Evolutionary conservation across 2,888 invertebrate species (phyloP), one percentile per base, ranked within the genome.

Genomic region (Dryocosmus kuriphilus): DNA sequence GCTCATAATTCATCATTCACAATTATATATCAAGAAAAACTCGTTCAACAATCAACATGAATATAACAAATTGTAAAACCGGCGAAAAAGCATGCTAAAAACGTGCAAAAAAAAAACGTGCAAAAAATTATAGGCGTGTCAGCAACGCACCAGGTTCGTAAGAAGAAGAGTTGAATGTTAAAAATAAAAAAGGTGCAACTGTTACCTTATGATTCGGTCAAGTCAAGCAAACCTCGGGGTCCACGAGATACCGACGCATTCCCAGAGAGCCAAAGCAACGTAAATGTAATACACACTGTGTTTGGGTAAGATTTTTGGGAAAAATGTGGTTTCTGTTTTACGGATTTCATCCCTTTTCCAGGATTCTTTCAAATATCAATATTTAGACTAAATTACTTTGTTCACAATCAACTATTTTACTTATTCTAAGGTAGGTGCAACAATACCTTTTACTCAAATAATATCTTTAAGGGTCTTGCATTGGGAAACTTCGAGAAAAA

Each of bases 141-240:
- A 81, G 82, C 80, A 82, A 79, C 77, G 74, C 74, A 74, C 67
- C 74, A 77, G 71, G 51, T 51, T 51, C 9, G 27, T 19, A 27
- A 71, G 30, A 67, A 71, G 51, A 71, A 79, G 63, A 77, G 14
- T 57, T 60, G 76, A 80, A 78, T 35, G 80, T 74, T 78, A 84
- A 86, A 88, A 87, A 86, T 90, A 91, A 92, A 92, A 92, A 93
- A 93, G 94, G 94, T 94, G 94, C 94, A 94, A 94, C 94, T 93
- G 93, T 92, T 95, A 93, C 93, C 93, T 93, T 89, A 90, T 90
- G 86, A 88, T 90, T 91, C 89, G 89, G 90, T 91, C 90, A 91
- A 91, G 88, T 91, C 91, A 91, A 91, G 93, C 92, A 92, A 92
- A 93, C 92, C 93, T 92, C 89, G 88, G 89, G 91, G 88, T 92